Base-by-base conservation (phyloP, 2,113 vertebrate species). In the Cephalopterus ornatus region DNA sequence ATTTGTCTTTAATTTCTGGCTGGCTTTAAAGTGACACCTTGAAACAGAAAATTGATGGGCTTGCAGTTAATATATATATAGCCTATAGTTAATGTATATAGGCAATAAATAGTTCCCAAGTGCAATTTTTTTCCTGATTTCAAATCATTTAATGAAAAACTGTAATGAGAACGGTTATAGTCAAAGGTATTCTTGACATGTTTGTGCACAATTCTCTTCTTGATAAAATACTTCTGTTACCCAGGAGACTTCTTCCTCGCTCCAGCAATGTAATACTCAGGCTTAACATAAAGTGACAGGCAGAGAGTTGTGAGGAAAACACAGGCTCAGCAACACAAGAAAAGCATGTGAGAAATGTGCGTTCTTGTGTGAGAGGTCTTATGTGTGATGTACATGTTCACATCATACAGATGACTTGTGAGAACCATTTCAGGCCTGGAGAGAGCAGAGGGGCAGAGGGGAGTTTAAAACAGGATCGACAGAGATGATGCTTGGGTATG, bases 1-100 rank as follows among this genome's bases (percentile, higher is more conserved):
- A 65, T 76, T 61, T 32, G 62, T 78, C 52, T 90, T 92, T 78
- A 46, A 68, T 84, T 78, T 90, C 65, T 28, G 59, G 6, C 26
- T 75, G 28, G 27, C 74, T 91, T 91, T 73, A 79, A 39, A 91
- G 74, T 86, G 73, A 79, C 44, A 80, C 74, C 8, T 53, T 95
- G 70, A 83, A 63, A 74, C 33, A 83, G 13, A 22, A 50, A 75
- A 88, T 61, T 83, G 52, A 62, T 79, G 42, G 49, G 7, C 39
- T 75, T 93, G 63, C n/a, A 93, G 52, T 67, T 89, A 85, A n/a
- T n/a, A 86, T 95, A 93, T 71, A 81, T 82, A 35, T 82, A 66
- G 22, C 21, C 12, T 33, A 6, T 15, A 91, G 37, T 47, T 91
- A 84, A 82, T 93, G 87, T 74, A 84, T 85, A 21, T 74, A 11